Evolutionary conservation across 92 coral and sea anemone species (phyloP).

Genomic region (Siderastrea radians): DNA sequence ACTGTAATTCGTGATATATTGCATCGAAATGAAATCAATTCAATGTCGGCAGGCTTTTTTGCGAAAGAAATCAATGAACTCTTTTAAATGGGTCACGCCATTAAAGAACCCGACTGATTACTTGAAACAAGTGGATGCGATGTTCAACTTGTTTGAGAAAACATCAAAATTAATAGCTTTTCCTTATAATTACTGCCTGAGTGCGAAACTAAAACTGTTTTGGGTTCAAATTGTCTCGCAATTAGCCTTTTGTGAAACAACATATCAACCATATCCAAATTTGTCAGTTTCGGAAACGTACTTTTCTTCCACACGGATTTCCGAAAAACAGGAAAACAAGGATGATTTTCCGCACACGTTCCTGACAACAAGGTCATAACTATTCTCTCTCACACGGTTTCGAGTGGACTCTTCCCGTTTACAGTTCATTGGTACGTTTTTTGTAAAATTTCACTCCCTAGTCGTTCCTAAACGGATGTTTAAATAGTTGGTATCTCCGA

Average conservation of each 20-base stretch:
- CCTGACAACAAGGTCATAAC: not conserved
- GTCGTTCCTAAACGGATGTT: slow-evolving; percentile 85
- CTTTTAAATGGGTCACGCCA: slow-evolving; percentile 2
- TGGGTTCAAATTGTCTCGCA: slow-evolving; percentile 49
- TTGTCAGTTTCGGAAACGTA: slow-evolving; percentile 15
- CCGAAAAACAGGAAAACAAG: not conserved
- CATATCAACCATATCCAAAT: slow-evolving; percentile 22
- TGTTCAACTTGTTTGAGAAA: slow-evolving; percentile 23
- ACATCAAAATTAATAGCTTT: slow-evolving; percentile 52
- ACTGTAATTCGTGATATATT: not conserved
- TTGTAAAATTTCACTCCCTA: slow-evolving; percentile 67
- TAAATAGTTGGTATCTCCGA: slow-evolving; percentile 86
- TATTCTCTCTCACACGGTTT: not conserved
- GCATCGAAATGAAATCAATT: not conserved
- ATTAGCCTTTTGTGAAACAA: slow-evolving; percentile 41
- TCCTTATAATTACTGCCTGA: slow-evolving; percentile 41
- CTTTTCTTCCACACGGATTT: not conserved
- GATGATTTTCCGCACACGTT: not conserved
- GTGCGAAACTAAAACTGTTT: slow-evolving; percentile 43
- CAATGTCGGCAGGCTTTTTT: slow-evolving; percentile 6
- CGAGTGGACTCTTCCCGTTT: slow-evolving; percentile 9
- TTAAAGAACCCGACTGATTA: not conserved
- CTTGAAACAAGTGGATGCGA: slow-evolving; percentile 11
- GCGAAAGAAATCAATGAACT: slow-evolving; percentile 20
- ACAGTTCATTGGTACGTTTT: slow-evolving; percentile 13